Evolutionary conservation across 2,888 invertebrate genomes (phyloP).

Genomic region (Agrochola litura): DNA sequence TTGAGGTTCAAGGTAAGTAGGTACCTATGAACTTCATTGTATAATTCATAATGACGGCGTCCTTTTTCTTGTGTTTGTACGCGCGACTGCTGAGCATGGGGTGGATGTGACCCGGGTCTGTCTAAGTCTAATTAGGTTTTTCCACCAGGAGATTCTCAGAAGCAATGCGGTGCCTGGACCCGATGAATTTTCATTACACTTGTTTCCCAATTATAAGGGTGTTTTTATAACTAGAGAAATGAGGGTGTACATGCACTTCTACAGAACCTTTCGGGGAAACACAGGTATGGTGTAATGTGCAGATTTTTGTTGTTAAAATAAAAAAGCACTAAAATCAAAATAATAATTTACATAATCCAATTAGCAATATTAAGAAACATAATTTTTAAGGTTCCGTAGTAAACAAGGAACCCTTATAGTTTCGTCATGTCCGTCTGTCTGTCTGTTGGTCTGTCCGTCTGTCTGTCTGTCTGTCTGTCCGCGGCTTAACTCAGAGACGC

Average conservation of each 20-base stretch:
- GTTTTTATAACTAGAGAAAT: background rate
- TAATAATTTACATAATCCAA: background rate
- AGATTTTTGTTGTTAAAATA: background rate
- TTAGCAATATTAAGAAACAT: background rate
- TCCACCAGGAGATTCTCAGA: background rate
- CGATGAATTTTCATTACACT: background rate
- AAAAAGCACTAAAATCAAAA: background rate
- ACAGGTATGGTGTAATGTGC: background rate
- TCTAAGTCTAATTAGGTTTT: background rate
- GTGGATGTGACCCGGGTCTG: background rate
- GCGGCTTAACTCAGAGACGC: no score
- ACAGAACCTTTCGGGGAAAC: background rate
- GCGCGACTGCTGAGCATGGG: background rate
- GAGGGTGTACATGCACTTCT: background rate
- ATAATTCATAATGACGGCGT: background rate
- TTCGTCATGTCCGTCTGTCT: no score
- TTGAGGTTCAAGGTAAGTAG: conserved; percentile 85
- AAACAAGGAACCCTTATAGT: no score
- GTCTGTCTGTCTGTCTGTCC: no score
- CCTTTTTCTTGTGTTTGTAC: background rate
- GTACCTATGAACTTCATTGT: background rate
- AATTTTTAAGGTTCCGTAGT: no score
- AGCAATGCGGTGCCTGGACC: background rate
- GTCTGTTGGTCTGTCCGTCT: no score
- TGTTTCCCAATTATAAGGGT: no score